Evolutionary conservation across 2,113 vertebrate genomes (phyloP), one percentile per base, ranked within the genome.

Genomic region (Pachycephala philippinensis): DNA sequence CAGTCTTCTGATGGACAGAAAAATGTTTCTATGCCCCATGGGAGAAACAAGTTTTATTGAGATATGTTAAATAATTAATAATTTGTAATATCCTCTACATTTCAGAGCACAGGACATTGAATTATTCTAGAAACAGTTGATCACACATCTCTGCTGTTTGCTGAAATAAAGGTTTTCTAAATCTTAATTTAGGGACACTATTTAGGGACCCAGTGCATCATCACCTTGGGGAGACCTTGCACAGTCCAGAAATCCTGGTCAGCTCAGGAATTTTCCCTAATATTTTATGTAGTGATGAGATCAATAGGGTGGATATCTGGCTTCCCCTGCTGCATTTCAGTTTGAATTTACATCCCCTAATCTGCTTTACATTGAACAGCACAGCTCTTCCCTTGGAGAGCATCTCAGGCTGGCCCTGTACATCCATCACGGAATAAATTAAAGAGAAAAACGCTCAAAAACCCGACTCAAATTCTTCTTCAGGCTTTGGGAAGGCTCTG

Each of bases 311-410:
- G 79, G 79, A 60, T 74, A 75, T 66, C 60, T 88, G 76, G 19
- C 80, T 84, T 84, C 71, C 39, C 54, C 90, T 84, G 71, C 15
- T 91, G 59, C 54, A 78, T 90, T 93, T 84, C 78, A 59, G n/a
- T 63, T 77, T 77, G 66, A 77, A 96, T 96, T 90, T 81, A 74
- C 56, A 47, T 74, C 61, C 37, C 31, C 30, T 89, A 71, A 95
- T 94, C 84, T 2, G 9, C 86, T 95, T 95, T 87, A 75, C 88
- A 86, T 64, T 87, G 84, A 95, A 64, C 84, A 91, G 89, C 65
- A 37, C 76, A 30, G 15, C 54, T 37, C 53, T 71, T 71, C 64
- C 68, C 42, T 93, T 5, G 31, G 65, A 87, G 44, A 79, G 47
- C 63, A 42, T 2, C 82, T 65, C 28, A 11, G 45, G 68, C 47